Evolutionary conservation across 2,888 invertebrate genomes (phyloP).

Genomic region (Noctua comes): DNA sequence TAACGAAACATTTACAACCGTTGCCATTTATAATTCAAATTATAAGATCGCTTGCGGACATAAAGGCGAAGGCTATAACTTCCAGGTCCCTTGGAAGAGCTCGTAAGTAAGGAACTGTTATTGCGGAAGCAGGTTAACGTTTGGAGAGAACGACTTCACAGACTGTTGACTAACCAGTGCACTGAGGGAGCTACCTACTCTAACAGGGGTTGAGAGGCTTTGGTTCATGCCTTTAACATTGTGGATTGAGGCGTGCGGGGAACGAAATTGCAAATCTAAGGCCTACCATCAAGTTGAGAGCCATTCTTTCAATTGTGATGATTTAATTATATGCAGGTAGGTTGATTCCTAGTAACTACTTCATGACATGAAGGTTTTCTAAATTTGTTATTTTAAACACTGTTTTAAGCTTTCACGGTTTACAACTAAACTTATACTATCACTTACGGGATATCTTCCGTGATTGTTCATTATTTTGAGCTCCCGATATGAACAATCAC

Average conservation of each 20-base stretch:
- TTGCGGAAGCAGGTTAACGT: constrained; percentile 79
- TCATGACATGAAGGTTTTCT: not conserved
- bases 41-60: constrained; percentile 41
- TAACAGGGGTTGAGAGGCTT: constrained; percentile 31
- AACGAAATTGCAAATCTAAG: not conserved
- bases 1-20: constrained; percentile 45
- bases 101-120: constrained; percentile 77
- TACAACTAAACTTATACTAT: too few species aligned
- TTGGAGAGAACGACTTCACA: constrained; percentile 82
- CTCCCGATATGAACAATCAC: too few species aligned
- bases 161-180: constrained; percentile 77
- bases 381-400: too few species aligned
- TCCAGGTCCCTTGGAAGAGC: constrained; percentile 63
- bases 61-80: constrained; percentile 61
- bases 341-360: not conserved
- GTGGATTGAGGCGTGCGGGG: not conserved
- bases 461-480: too few species aligned
- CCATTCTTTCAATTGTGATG: not conserved
- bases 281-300: not conserved
- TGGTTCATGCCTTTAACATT: constrained; percentile 2
- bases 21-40: constrained; percentile 52
- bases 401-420: too few species aligned
- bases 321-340: not conserved
- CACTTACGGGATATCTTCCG: too few species aligned
- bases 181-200: constrained; percentile 53